Evolutionary conservation across 2,797 vertebrate genomes (phyloP).

Genomic region (Notamacropus eugenii): DNA sequence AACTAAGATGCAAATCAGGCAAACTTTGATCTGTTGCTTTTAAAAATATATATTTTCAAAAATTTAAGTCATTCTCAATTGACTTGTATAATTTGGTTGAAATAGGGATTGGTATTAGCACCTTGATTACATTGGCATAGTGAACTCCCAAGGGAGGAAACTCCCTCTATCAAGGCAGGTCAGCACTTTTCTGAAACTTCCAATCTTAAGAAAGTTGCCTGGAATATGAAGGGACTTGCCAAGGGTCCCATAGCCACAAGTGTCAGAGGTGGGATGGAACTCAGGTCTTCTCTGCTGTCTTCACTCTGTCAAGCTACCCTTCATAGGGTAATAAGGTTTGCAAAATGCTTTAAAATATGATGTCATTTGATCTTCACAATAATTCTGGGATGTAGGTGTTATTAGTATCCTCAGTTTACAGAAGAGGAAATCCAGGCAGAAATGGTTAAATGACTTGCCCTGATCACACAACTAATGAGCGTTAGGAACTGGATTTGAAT

Average conservation of each 20-base stretch:
- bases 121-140: not conserved
- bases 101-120: not conserved
- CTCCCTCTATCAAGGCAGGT: not conserved
- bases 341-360: not conserved
- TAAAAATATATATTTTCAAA: not conserved
- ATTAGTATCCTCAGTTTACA: not conserved
- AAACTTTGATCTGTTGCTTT: constrained; percentile 9
- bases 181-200: not conserved
- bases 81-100: not conserved
- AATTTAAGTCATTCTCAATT: not conserved
- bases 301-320: not conserved
- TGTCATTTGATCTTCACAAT: not conserved
- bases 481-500: too few relatives aligned
- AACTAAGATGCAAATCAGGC: constrained; percentile 29
- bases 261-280: not conserved
- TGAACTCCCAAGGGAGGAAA: not conserved
- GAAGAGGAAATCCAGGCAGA: not conserved
- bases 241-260: not conserved
- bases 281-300: not conserved
- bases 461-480: too few relatives aligned
- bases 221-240: not conserved
- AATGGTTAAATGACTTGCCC: too few relatives aligned
- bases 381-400: not conserved
- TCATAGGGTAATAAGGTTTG: not conserved
- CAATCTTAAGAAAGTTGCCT: not conserved